Evolutionary conservation across 2,888 invertebrate genomes (phyloP), one percentile per base, ranked within the genome.

Genomic region (Agyllia agylla): DNA sequence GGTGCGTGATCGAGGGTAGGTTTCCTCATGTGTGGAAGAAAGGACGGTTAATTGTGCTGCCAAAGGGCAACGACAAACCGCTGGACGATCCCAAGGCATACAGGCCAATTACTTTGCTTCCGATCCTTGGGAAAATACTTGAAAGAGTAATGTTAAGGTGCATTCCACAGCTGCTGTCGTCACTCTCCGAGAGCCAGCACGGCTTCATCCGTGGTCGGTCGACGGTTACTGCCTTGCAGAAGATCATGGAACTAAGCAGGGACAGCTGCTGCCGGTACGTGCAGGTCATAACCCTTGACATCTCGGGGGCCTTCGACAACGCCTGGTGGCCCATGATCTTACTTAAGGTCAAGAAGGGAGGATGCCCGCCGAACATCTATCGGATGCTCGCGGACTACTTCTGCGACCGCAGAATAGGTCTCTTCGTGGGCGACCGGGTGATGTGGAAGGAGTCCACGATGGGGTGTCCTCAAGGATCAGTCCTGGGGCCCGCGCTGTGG

Each of bases 391-490:
- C 73, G 30, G 73, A 73, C 73, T 73, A 73, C 30, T 73, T 73
- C 70, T 30, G 30, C 11, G 70, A 73, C 5, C 8, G 70, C 2
- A 5, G 17, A 6, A 3, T 73, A 0, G 70, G 70, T 17, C 17
- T 73, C 0, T 73, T 73, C 17, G 70, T 27, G 13, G 64, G 64
- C 20, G 9, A 11, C 20, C 27, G 8, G 0, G 93, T 49, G 81
- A 95, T 1, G 80, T 89, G 90, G 89, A 92, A 90, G 84, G 20
- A 9, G 1, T 81, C 87, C 8, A 91, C 92, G 1, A 91, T 90
- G 90, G 92, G 92, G 1, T 91, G 90, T 38, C 90, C 89, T 27
- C 27, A 27, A 27, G 27, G 27, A 27, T 27, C 27, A 1, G 27
- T 27, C 27, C 27, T 27, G 27, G 27, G 27, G 0, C 91, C 88